Base-by-base conservation (phyloP, 2,113 vertebrate genomes). In the Tylochromis polylepis region DNA sequence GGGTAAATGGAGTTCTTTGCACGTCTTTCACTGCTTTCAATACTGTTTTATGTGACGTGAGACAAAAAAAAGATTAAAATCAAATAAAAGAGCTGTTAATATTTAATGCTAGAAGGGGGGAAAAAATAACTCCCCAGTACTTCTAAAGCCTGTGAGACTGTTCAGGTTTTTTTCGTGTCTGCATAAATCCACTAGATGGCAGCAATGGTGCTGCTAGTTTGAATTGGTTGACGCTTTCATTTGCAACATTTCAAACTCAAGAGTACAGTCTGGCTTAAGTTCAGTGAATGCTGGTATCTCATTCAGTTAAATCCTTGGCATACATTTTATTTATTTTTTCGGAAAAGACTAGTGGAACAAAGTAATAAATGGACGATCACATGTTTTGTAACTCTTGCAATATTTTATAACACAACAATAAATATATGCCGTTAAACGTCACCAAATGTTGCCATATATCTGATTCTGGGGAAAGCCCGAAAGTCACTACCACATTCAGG, bases 151-250 rank as follows among this genome's bases (percentile, higher is more conserved):
- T 53, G 67, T 20, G 18, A 75, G 5, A 2, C 31, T 22, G 2
- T 29, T 75, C 15, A 51, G 8, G 43, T 16, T 2, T 8, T 75
- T 20, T 12, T 46, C 22, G 2, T 79, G 7, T 8, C 24, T 46
- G 24, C 6, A 82, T 41, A 11, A 83, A 41, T 34, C 55, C 94
- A 91, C 91, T 94, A 94, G 94, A 88, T 89, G 94, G 93, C 91
- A 91, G 92, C 84, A 94, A 15, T 58, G 24, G 41, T 49, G 57
- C n/a, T 81, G 53, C 16, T 51, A 36, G 3, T 34, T 78, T n/a
- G 53, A 36, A 24, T 78, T n/a, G 20, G 27, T 75, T 24, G 7
- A 16, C 18, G 18, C 27, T 62, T 81, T 55, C 24, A 36, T 78
- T 38, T 85, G 6, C 6, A 51, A 59, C 8, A 79, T 55, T 59